Conservation (phyloP, 37 sponge, comb jelly and placozoan species). For the Beroe forskalii region DNA sequence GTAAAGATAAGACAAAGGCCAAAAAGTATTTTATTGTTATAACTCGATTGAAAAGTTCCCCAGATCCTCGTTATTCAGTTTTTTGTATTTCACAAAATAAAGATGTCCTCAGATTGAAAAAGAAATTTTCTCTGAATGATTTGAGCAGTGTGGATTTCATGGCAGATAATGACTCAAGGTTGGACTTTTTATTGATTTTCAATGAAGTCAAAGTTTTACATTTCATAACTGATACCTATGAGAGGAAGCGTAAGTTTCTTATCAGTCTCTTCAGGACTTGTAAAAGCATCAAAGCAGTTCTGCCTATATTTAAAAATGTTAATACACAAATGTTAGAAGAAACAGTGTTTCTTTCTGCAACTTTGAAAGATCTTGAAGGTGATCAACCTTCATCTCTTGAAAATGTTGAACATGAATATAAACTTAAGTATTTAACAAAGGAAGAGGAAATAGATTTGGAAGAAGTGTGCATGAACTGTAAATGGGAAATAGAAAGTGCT, state of each 20-base stretch:
- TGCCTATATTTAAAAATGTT: conserved; percentile 44
- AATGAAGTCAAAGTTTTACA: conserved; percentile 61
- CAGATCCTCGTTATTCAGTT: conserved; percentile 10
- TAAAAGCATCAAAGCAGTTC: not conserved
- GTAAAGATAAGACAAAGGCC: conserved; percentile 40
- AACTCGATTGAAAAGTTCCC: conserved; percentile 34
- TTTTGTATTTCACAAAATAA: not conserved
- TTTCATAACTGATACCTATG: not conserved
- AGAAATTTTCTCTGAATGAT: conserved; percentile 25
- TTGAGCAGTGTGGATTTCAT: conserved; percentile 3
- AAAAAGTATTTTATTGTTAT: conserved; percentile 35
- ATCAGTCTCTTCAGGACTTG: conserved; percentile 9
- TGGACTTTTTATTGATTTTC: not conserved
- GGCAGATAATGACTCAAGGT: conserved; percentile 39
- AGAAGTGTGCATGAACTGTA: not conserved
- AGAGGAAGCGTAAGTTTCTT: conserved; percentile 24
- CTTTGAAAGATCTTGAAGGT: not conserved
- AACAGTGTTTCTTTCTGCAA: conserved; percentile 31
- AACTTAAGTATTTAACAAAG: conserved; percentile 26
- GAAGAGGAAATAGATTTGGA: conserved; percentile 47
- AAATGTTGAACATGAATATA: conserved; percentile 36
- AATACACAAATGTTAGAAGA: conserved; percentile 47
- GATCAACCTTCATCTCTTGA: not conserved
- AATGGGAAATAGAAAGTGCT: conserved; percentile 43
- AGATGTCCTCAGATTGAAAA: not conserved